These are phyloP conservation scores for Otus sunia DNA, from an alignment of 2,113 vertebrate genomes.

Conservation along the genomic window DNA sequence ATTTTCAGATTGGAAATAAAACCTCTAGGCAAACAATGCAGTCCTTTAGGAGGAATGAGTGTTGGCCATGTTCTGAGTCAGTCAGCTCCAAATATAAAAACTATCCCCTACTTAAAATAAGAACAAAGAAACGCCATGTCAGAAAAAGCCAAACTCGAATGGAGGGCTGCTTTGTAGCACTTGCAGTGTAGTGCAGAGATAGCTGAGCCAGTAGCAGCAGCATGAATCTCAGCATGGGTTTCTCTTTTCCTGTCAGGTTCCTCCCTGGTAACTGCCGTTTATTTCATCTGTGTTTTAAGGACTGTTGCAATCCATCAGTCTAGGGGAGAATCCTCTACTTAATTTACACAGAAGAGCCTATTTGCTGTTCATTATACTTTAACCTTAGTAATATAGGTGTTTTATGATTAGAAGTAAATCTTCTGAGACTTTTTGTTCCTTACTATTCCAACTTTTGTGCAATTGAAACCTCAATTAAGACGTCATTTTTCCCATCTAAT, in stretches of 20 bases:
- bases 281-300: neutral
- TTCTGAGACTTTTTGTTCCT: neutral
- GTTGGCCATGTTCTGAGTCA: neutral
- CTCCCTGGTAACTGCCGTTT: neutral
- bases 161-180: neutral
- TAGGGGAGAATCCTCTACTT: neutral
- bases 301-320: neutral
- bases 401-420: neutral
- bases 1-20: neutral
- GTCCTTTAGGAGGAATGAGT: neutral
- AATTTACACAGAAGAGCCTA: neutral
- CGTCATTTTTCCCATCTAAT: neutral
- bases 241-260: neutral
- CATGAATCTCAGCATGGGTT: neutral
- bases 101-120: neutral
- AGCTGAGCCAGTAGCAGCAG: neutral
- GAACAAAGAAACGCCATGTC: neutral
- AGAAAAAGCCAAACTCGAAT: neutral
- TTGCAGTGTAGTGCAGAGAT: neutral
- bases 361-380: neutral
- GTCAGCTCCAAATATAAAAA: neutral
- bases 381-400: neutral
- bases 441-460: neutral
- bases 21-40: neutral
- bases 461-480: neutral